Evolutionary conservation across 1,140 invertebrate genomes (phyloP), one percentile per base, ranked within the genome.

Genomic region (Drosophila quadrilineata): DNA sequence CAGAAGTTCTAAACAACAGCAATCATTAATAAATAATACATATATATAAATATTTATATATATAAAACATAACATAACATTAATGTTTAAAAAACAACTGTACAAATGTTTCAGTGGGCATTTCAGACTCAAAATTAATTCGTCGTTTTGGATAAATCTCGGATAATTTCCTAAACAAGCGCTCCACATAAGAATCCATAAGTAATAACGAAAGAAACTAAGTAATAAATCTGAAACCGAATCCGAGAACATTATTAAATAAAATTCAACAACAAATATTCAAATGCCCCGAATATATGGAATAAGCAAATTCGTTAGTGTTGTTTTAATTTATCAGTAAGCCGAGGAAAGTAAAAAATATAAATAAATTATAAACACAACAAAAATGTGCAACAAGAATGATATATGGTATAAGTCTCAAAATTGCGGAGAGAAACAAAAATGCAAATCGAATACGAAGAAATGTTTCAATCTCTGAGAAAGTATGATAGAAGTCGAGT

Each of bases 291-390:
- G 48, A 60, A 26, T 40, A 50, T n/a, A n/a, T n/a, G 21, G 58
- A 57, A 29, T 56, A 77, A 86, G 65, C 56, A 71, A 86, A 85
- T 86, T 86, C 71, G 86, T 80, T 86, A 85, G 75, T 67, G 71
- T 75, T 85, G 75, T 86, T 86, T 85, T 85, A 85, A 85, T 86
- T 86, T 86, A 80, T 75, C 77, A 77, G 60, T 84, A 84, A 84
- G 77, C 77, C 54, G 38, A 46, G 40, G 58, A 75, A 40, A 54
- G n/a, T n/a, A 40, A 52, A 49, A 62, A 59, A 71, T 28, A 29
- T 17, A 29, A 33, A 41, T 31, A 33, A 40, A 49, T n/a, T n/a
- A n/a, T n/a, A n/a, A n/a, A n/a, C n/a, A 36, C 65, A 62, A 46
- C 19, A 38, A 33, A 50, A 43, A 59, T 40, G 69, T 58, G 70